Percentiles rank a stretch among this genome's conserved stretches.
Evolutionary conservation across 1,140 invertebrate genomes (phyloP).

Genomic region (Zaprionus africanus): DNA sequence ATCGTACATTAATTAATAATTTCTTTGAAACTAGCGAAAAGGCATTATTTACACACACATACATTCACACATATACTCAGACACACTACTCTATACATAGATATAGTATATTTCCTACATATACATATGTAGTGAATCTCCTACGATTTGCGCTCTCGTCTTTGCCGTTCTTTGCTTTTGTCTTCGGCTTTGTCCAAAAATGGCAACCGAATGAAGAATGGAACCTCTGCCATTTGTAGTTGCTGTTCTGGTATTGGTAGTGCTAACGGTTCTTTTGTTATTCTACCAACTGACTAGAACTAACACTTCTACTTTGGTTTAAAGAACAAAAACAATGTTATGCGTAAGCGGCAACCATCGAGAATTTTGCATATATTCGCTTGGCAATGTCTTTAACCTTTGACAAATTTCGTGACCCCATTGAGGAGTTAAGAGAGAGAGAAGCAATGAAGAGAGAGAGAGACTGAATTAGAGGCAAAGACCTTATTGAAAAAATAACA

Average conservation of each 20-base stretch:
- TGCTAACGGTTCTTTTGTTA: conserved; percentile 21
- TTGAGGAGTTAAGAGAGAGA: not conserved
- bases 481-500: not conserved
- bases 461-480: not conserved
- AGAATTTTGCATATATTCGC: conserved; percentile 14
- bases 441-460: not conserved
- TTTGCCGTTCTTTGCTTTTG: conserved; percentile 1
- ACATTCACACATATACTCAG: not conserved
- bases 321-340: conserved; percentile 6
- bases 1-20: conserved; percentile 76
- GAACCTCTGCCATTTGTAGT: conserved; percentile 5
- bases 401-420: conserved; percentile 12
- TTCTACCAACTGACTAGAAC: conserved; percentile 10
- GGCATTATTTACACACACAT: conserved; percentile 62
- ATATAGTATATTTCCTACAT: not conserved
- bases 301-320: conserved; percentile 18
- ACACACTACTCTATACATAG: not conserved
- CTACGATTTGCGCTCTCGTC: conserved; percentile 15
- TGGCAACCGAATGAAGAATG: conserved; percentile 21
- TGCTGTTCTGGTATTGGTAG: not conserved
- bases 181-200: conserved; percentile 18
- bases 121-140: not conserved
- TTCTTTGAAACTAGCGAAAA: conserved; percentile 68
- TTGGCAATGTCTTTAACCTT: conserved; percentile 8
- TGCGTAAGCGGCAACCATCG: not conserved